Evolutionary conservation across 2,113 vertebrate species (phyloP), one percentile per base, ranked within the genome.

Genomic region (Ellobius talpinus): DNA sequence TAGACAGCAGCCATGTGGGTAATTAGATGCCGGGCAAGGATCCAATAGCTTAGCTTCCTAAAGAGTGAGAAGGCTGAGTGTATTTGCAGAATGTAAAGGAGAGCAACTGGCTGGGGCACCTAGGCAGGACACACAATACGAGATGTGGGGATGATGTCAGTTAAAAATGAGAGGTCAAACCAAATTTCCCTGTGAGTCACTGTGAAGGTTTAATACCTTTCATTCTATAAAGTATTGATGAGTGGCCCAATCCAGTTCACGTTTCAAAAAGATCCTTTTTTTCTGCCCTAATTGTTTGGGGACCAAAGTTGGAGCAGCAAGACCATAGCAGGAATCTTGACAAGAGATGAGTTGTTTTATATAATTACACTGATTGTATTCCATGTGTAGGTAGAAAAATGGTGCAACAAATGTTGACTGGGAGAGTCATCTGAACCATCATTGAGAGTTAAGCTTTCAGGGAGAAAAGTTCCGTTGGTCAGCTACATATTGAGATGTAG

Each of bases 21-120:
- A 29, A 70, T 33, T 65, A 70, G 1, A 11, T 7, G 63, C 13
- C 33, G 77, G 81, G 6, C 16, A 9, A 24, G 29, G 84, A 66
- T 13, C 23, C 0, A 3, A 39, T 12, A 47, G 4, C 3, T 50
- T 11, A 50, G 45, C 36, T 52, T 70, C 11, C 13, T 7, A 29
- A 73, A 5, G 31, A 39, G 24, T 45, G 6, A 70, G 13, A 29
- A 76, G 21, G 4, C 1, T 1, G 1, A 3, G 0, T 0, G 0
- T 50, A 10, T 24, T 5, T 12, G 3, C 14, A 63, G 24, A 68
- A 6, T 4, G 19, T 42, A 45, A 42, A 39, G 39, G 63, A 87
- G 2, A 33, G 24, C 10, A 16, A 0, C 3, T 7, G 55, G 1
- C 66, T 73, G 36, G 55, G 12, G 21, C 26, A 39, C 3, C n/a